Evolutionary conservation across 2,888 invertebrate species (phyloP), one percentile per base, ranked within the genome.

Genomic region (Apamea anceps): DNA sequence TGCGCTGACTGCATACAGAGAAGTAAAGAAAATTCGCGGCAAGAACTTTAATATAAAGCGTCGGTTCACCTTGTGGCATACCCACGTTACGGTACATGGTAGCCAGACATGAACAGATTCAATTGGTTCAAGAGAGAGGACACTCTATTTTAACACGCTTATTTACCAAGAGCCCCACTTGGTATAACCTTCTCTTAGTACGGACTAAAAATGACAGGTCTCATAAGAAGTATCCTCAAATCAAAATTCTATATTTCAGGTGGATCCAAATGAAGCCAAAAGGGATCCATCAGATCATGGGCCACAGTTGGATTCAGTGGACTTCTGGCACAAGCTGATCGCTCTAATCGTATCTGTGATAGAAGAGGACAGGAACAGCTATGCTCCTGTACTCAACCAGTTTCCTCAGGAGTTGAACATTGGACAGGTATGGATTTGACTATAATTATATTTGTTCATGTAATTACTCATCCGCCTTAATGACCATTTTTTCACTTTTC

Each of bases 401-500:
- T 99, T 99, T 95, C 99, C 99, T 0, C 99, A 99, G 95, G 99
- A 99, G 95, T 97, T 99, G 82, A 99, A 99, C 97, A 99, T 99
- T 94, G 99, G 99, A 91, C 98, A 98, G 97, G 98, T 98, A 97
- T 63, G 51, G 8, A 71, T 51, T 62, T n/a, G 5, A 28, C 15
- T 21, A 37, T 13, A n/a, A 60, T 10, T 51, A 8, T 28, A 15
- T 32, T 45, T 57, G 18, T 75, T 42, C 18, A 0, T 18, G 8
- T 6, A 51, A n/a, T 13, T 72, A 21, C 10, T 42, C 1, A 13
- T n/a, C 6, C n/a, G 18, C 57, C 57, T 25, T 57, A 8, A 57
- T 57, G 25, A 10, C 57, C 10, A 10, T 25, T 57, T 57, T 1
- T 57, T n/a, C 25, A 57, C 57, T 57, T 57, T 25, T 57, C 10